Evolutionary conservation across 1,140 invertebrate genomes (phyloP).

Genomic region (Sitobion miscanthi): DNA sequence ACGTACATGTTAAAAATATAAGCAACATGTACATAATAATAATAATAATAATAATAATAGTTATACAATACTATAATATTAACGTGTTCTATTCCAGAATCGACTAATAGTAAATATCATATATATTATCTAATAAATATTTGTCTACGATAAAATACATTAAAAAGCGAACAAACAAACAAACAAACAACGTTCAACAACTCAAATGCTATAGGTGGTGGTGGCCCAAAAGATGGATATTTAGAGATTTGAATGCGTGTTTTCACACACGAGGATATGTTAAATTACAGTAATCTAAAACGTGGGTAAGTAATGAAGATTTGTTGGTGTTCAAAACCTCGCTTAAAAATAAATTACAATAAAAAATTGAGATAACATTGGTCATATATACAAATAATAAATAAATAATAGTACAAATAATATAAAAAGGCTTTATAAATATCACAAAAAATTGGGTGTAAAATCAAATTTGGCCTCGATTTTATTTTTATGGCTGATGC

Average conservation of each 20-base stretch:
- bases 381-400: conserved; percentile 49
- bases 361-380: conserved; percentile 45
- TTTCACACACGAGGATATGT: conserved; percentile 45
- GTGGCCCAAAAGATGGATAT: not conserved
- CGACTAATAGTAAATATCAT: conserved; percentile 50
- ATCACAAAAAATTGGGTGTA: conserved; percentile 51
- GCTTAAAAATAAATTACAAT: conserved; percentile 48
- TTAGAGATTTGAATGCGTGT: not conserved
- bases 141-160: conserved; percentile 51
- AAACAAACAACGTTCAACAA: conserved; percentile 48
- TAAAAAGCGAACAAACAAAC: conserved; percentile 47
- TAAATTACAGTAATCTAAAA: conserved; percentile 39
- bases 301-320: not conserved
- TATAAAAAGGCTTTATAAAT: conserved; percentile 40
- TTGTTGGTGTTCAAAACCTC: conserved; percentile 45
- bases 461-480: conserved; percentile 50
- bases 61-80: conserved; percentile 31
- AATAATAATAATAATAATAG: conserved; percentile 29
- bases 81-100: conserved; percentile 48
- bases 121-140: conserved; percentile 54
- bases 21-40: conserved; percentile 41
- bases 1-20: conserved; percentile 10
- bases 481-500: conserved; percentile 26
- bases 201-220: not conserved
- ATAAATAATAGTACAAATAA: conserved; percentile 11